These are phyloP conservation scores for Vespertilio murinus DNA, from an alignment of 2,797 vertebrate species.

Conservation along the genomic window DNA sequence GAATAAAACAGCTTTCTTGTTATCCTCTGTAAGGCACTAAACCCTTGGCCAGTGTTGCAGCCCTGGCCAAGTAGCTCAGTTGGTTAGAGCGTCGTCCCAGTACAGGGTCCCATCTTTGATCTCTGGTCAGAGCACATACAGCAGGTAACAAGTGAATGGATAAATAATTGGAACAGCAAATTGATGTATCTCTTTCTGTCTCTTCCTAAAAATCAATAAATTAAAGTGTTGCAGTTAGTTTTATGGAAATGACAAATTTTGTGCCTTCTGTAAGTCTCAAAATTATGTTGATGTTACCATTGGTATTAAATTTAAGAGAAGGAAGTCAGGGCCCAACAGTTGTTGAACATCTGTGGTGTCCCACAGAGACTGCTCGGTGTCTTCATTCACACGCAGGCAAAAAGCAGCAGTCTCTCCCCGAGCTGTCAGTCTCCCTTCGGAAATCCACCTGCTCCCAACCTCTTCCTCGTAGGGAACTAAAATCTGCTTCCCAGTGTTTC, in stretches of 20 bases:
- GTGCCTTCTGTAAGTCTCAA: not conserved
- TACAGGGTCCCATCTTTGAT: not conserved
- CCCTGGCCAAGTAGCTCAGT: not conserved
- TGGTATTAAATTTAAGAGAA: not conserved
- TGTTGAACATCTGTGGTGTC: not conserved
- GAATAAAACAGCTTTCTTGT: not conserved
- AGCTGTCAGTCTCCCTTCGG: not conserved
- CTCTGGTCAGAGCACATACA: not conserved
- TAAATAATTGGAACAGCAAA: not conserved
- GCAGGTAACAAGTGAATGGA: not conserved
- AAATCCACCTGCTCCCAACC: not conserved
- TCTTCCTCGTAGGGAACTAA: not conserved
- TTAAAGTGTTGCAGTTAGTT: not conserved
- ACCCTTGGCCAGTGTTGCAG: not conserved
- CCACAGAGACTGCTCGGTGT: not conserved
- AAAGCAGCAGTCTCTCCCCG: not conserved
- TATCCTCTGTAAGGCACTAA: not conserved
- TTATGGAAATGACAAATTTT: constrained; percentile 14
- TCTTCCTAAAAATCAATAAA: not conserved
- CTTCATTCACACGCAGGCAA: not conserved
- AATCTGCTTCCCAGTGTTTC: not conserved
- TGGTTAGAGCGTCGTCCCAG: not conserved
- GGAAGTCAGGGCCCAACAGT: not conserved
- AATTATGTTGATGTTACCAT: not conserved
- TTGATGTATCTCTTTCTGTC: not conserved